Conservation (phyloP, 2,797 vertebrate species). For the Oryzias dopingdopingensis region DNA sequence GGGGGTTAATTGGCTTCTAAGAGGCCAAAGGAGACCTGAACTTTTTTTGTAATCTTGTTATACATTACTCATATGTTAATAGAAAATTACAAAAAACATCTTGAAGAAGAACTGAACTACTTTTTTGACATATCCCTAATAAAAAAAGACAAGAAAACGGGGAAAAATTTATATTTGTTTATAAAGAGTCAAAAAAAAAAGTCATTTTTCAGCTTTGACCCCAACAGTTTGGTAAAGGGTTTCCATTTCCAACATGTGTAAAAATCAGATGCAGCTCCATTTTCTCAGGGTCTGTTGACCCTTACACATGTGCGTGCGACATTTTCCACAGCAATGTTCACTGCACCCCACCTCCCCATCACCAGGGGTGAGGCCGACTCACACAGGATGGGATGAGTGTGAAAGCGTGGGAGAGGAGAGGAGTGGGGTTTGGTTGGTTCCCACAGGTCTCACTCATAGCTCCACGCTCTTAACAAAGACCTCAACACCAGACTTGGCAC, state of each 20-base stretch:
- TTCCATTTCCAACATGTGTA: slow-evolving; percentile 11
- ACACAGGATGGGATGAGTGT: slow-evolving; percentile 67
- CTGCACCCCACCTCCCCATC: slow-evolving; percentile 54
- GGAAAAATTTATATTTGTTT: background rate
- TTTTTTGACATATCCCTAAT: too few relatives aligned
- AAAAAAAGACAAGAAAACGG: too few relatives aligned
- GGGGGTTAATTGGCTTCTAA: background rate
- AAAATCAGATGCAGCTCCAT: slow-evolving; percentile 26
- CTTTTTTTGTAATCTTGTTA: background rate
- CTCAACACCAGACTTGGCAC: slow-evolving; percentile 55
- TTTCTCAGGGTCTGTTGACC: slow-evolving; percentile 62
- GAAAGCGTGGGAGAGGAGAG: slow-evolving; percentile 69
- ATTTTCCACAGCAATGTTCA: slow-evolving; percentile 55
- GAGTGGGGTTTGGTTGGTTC: slow-evolving; percentile 63
- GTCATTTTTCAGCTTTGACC: background rate
- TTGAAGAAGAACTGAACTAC: too few relatives aligned
- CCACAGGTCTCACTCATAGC: slow-evolving; percentile 69
- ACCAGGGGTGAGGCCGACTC: slow-evolving; percentile 52
- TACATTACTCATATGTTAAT: too few relatives aligned
- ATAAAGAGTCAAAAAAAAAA: too few relatives aligned
- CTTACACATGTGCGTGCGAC: slow-evolving; percentile 56
- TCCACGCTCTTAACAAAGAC: slow-evolving; percentile 63
- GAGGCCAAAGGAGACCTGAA: background rate
- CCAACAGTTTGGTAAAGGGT: background rate
- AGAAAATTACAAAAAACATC: too few relatives aligned